Base-by-base conservation (phyloP, 1,140 invertebrate species). In the Nephila pilipes region DNA sequence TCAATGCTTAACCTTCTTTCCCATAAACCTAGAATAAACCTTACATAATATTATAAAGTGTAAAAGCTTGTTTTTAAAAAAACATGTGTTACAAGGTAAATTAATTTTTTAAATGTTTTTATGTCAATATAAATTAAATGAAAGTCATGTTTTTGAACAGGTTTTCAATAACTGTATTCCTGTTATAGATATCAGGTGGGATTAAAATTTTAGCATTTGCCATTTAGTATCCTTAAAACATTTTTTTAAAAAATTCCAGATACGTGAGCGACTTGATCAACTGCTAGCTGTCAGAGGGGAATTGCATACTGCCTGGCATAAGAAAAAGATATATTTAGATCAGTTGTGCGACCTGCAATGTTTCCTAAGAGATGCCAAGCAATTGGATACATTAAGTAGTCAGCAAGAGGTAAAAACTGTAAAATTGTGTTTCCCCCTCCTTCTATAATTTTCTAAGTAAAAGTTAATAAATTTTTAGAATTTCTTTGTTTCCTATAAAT, bases 281-380 rank as follows among this genome's bases (percentile, higher is more conserved):
- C 95, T 99, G 55, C 95, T 98, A 69, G 97, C 97, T 88, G 98
- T 98, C 95, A 96, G 98, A 2, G 97, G 97, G 80, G 97, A 97
- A 87, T 96, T 99, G 29, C 97, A 98, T 94, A 96, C 97, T 0
- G 97, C 97, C 1, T 99, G 98, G 98, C 97, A 98, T 90, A 96
- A 97, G 38, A 98, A 98, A 94, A 98, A 98, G 95, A 97, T 99
- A 3, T 97, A 98, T 94, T 96, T 99, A 36, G 98, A 99, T 95
- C 99, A 99, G 95, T 96, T 99, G 79, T 98, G 99, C 93, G 98
- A 99, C 95, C 96, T 99, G 88, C 98, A 99, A 95, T 98, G 98
- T 95, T 99, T 99, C 97, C 96, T 99, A 79, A 96, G 99, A 55
- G 99, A 99, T 96, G 98, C 98, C 20, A 98, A 99, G 95, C 98